Evolutionary conservation across 37 sponge, comb jelly and placozoan genomes (phyloP).

Genomic region (Diacarnus erythraeanus): DNA sequence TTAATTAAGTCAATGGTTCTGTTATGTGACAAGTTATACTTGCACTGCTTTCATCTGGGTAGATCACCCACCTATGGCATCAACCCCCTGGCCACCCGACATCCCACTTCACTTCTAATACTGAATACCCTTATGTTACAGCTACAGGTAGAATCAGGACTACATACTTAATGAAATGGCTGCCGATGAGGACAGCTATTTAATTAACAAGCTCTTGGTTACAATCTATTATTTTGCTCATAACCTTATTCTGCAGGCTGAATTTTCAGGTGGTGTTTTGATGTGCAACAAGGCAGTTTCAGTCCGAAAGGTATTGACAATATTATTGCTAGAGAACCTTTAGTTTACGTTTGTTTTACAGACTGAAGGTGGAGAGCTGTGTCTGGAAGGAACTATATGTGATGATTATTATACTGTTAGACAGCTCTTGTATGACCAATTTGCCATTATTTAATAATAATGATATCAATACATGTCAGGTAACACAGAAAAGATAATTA

Average conservation of each 20-base stretch:
- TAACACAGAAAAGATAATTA: background rate
- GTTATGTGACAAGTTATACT: too few relatives aligned
- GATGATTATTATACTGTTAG: constrained; percentile 94
- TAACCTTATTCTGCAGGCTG: constrained; percentile 62
- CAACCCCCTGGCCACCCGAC: too few relatives aligned
- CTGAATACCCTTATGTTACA: too few relatives aligned
- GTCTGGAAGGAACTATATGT: constrained; percentile 91
- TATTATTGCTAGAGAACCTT: background rate
- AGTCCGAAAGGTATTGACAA: constrained; percentile 69
- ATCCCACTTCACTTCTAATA: too few relatives aligned
- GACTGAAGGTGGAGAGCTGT: constrained; percentile 84
- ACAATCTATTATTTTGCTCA: too few relatives aligned
- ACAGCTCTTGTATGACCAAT: constrained; percentile 90
- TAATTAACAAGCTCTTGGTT: too few relatives aligned
- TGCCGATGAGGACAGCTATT: too few relatives aligned
- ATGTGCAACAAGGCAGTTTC: constrained; percentile 90
- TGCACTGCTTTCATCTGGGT: too few relatives aligned
- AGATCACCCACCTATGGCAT: too few relatives aligned
- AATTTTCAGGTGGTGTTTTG: constrained; percentile 96
- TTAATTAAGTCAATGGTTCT: too few relatives aligned
- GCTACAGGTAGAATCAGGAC: too few relatives aligned
- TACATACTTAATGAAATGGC: too few relatives aligned
- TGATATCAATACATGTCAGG: background rate
- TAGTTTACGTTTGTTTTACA: constrained; percentile 13
- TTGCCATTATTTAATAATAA: constrained; percentile 86